Conservation (phyloP, 1,140 invertebrate genomes). For the Leptinotarsa defecta region DNA sequence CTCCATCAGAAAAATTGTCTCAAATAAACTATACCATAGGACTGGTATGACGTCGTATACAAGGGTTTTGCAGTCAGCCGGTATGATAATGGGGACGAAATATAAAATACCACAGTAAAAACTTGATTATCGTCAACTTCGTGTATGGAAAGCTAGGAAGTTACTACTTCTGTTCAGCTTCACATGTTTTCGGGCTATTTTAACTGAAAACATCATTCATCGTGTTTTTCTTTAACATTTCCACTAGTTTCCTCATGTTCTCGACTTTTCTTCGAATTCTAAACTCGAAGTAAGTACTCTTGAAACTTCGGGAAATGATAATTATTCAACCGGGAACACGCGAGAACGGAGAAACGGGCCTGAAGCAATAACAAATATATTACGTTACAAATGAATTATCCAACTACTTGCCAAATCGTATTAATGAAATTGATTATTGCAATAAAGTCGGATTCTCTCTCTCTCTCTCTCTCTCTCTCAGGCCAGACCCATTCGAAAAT, state of each 20-base stretch:
- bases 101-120: too few relatives aligned
- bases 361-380: constrained; percentile 32
- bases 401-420: constrained; percentile 40
- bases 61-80: too few relatives aligned
- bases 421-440: constrained; percentile 44
- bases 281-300: constrained; percentile 7
- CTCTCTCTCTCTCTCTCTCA: constrained; percentile 19
- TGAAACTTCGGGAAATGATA: neutral
- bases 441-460: constrained; percentile 34
- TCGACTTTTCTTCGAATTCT: neutral
- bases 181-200: too few relatives aligned
- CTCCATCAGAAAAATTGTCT: too few relatives aligned
- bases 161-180: too few relatives aligned
- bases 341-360: constrained; percentile 15
- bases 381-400: constrained; percentile 39
- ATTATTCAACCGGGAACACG: constrained; percentile 6
- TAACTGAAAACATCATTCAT: too few relatives aligned
- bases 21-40: too few relatives aligned
- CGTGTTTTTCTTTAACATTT: neutral
- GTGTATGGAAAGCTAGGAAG: too few relatives aligned
- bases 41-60: too few relatives aligned
- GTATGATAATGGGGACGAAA: too few relatives aligned
- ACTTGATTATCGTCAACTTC: too few relatives aligned
- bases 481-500: constrained; percentile 14
- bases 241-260: neutral